Evolutionary conservation across 2,888 invertebrate genomes (phyloP), one percentile per base, ranked within the genome.

Genomic region (Icerya purchasi): DNA sequence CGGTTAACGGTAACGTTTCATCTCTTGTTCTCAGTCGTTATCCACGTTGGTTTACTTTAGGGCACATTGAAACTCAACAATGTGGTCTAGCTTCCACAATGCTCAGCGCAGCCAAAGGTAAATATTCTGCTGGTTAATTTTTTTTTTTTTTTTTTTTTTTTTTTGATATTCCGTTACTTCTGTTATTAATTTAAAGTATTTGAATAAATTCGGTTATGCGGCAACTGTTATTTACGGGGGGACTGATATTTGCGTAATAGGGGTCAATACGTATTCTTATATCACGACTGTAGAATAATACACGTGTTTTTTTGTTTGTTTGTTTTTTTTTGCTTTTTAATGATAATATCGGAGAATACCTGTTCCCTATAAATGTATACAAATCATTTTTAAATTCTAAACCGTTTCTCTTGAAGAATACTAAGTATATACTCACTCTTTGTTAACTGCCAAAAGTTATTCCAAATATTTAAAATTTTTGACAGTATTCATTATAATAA

Each of bases 11-110:
- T 58, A 72, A 72, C 61, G 71, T 73, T 22, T 71, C 74, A 22
- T 74, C 77, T 18, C 71, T 77, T 63, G 77, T 78, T 66, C 71
- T 80, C 66, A 77, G 77, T 64, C 72, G 80, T 56, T 79, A 80
- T 66, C 81, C 81, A 60, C 74, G 82, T 53, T 87, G 87, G 87
- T 86, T 85, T 72, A 86, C 84, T 55, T 72, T 86, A 60, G 83
- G 83, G 22, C 84, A 85, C 70, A 82, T 86, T 53, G 86, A 87
- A 72, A 81, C 82, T 23, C 85, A 86, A 68, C 86, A 86, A 69
- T 84, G 85, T 64, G 81, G 83, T 22, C 74, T 87, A 1, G 84
- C 85, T 55, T 83, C 83, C 55, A 84, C 84, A 0, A 78, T 87
- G 73, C 73, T 87, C 19, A 83, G 81, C 70, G 80, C 79, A 24